These are phyloP conservation scores for Melanerpes aurifrons DNA, from an alignment of 2,113 vertebrate genomes.

Conservation along the genomic window DNA sequence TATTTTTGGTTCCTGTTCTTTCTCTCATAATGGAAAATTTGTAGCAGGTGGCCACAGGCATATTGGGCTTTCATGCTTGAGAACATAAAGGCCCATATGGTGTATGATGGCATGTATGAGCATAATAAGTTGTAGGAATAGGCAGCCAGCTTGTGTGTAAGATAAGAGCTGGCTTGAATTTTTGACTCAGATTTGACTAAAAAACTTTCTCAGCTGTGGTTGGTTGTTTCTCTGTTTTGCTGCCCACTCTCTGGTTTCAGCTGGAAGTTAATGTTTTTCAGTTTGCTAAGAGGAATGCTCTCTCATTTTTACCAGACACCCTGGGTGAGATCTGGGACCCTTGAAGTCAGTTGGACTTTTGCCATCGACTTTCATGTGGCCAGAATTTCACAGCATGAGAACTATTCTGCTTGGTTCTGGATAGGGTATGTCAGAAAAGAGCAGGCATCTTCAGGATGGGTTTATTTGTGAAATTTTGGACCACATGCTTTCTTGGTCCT, in stretches of 20 bases:
- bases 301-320: conserved; percentile 46
- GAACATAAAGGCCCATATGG: conserved; percentile 59
- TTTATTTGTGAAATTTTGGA: neutral
- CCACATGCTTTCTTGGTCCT: neutral
- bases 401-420: neutral
- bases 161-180: neutral
- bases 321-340: neutral
- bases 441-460: neutral
- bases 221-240: neutral
- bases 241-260: neutral
- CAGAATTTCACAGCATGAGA: neutral
- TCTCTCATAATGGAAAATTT: conserved; percentile 66
- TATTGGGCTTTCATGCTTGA: conserved; percentile 51
- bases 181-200: neutral
- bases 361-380: conserved; percentile 45
- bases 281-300: neutral
- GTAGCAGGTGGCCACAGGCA: conserved; percentile 67
- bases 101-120: conserved; percentile 23
- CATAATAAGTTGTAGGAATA: conserved; percentile 23
- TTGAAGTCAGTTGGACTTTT: conserved; percentile 51
- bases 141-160: neutral
- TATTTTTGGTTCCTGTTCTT: conserved; percentile 53
- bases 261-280: neutral
- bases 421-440: neutral
- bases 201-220: neutral